A percentile compares a stretch with the other conserved stretches of the same genome.
phyloP scores from a whole-genome alignment of 2,797 vertebrate genomes.

The Halcyon chelicuti region DNA sequence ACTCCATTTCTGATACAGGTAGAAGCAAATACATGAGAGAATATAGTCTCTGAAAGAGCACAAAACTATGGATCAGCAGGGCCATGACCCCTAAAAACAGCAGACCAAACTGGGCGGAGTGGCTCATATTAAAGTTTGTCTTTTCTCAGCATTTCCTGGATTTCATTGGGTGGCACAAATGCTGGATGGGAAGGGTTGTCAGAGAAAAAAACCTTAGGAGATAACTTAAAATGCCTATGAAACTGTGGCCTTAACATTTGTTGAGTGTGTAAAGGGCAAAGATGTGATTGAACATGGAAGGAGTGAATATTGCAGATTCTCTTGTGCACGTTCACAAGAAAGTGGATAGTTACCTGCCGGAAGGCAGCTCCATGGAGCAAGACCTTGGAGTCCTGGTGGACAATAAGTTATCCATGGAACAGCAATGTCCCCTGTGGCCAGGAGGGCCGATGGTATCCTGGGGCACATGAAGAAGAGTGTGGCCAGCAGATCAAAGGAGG shows the following conservation, averaged over 20 bases:
- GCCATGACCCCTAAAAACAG: neutral
- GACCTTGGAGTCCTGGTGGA: too few species aligned
- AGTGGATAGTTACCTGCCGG: neutral
- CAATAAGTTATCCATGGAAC: too few species aligned
- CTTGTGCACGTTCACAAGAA: neutral
- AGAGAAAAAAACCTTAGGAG: neutral
- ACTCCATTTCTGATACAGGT: neutral
- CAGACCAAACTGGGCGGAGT: neutral
- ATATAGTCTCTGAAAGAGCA: neutral
- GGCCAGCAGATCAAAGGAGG: too few species aligned
- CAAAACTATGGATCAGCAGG: neutral
- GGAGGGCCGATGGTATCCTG: too few species aligned
- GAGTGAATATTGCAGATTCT: neutral
- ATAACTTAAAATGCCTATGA: neutral
- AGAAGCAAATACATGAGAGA: neutral
- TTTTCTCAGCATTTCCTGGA: neutral
- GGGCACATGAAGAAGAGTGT: too few species aligned
- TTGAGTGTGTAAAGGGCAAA: neutral
- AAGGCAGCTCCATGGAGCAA: too few species aligned
- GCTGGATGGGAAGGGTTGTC: neutral
- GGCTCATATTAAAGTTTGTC: neutral
- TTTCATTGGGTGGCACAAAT: neutral
- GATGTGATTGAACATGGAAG: neutral
- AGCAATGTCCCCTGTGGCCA: too few species aligned
- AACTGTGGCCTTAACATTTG: neutral